These are phyloP conservation scores for Coendou prehensilis DNA, from an alignment of 2,797 vertebrate genomes.

Conservation along the genomic window DNA sequence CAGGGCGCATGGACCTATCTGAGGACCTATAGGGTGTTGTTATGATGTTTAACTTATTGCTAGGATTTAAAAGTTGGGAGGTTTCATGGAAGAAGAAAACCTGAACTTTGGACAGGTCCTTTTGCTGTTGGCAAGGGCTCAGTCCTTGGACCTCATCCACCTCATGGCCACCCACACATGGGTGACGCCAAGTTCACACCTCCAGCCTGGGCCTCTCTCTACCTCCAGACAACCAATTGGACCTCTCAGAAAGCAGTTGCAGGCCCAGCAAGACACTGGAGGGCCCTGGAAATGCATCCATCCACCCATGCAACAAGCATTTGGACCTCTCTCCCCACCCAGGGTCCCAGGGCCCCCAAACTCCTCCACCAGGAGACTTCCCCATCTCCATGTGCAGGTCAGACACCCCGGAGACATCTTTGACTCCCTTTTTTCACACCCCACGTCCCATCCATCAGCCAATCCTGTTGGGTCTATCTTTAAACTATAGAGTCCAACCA, in stretches of 20 bases:
- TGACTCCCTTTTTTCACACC: not conserved
- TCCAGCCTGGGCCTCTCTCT: constrained; percentile 33
- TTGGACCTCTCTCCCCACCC: not conserved
- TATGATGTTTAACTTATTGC: constrained; percentile 17
- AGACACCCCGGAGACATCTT: not conserved
- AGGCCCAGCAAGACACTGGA: not conserved
- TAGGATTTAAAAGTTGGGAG: constrained; percentile 38
- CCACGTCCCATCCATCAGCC: not conserved
- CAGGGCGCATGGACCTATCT: not conserved
- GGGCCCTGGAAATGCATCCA: not conserved
- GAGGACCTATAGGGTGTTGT: not conserved
- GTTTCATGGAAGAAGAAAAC: not conserved
- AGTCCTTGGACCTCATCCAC: not conserved
- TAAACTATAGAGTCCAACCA: not conserved
- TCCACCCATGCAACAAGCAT: not conserved
- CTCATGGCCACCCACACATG: not conserved
- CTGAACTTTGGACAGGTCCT: not conserved
- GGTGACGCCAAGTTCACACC: not conserved
- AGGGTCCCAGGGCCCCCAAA: not conserved
- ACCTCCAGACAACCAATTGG: not conserved
- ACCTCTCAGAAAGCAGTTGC: not conserved
- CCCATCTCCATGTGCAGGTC: not conserved
- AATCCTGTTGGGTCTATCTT: not conserved
- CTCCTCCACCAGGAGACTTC: not conserved
- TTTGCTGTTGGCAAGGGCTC: not conserved